Base-by-base conservation (phyloP, 92 coral and sea anemone genomes). In the Actinostola sp. region DNA sequence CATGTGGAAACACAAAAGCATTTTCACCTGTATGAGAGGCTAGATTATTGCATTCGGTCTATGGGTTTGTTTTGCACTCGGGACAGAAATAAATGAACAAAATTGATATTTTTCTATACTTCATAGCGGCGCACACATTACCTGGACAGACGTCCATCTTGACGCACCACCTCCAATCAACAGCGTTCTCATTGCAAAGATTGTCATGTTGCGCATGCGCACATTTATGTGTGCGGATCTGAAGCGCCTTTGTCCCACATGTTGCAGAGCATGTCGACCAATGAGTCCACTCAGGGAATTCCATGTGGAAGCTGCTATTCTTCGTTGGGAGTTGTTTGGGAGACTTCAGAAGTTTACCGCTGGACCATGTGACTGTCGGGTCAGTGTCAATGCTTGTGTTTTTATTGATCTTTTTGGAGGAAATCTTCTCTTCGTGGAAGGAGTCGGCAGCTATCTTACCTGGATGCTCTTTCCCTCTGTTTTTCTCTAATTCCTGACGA, bases 211-310 rank as follows among this genome's bases (percentile, higher is more conserved):
- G 64, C 52, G 34, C 63, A 33, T 27, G 57, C 39, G 19, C 12
- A 23, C 81, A 75, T 27, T 75, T 10, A 8, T 73, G 72, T 11
- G 81, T 75, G 34, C 81, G 81, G 0, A 75, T 75, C 19, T 50
- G 68, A 0, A 75, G 24, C 8, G 51, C 81, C 23, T 64, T 63
- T 8, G 30, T 49, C 43, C 84, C 84, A 70, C 84, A 69, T 12
- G 70, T 61, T 4, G 56, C 71, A 38, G 84, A 79, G 54, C 76
- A 79, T 9, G 77, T 79, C 46, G 76, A 70, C 84, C 77, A 61
- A 8, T 50, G 68, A 34, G 46, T 56, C 84, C 77, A 69, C 10
- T 49, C 51, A 26, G 67, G 42, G 11, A 4, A 4, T 36, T 36
- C 6, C 11, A 36, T 36, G 6, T 36, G 42, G 53, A 7, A 4